A percentile compares a stretch with the other conserved stretches of the same genome.
These are phyloP conservation scores for Amblyjoppa proteus DNA, from an alignment of 2,888 invertebrate genomes.

Conservation along the genomic window DNA sequence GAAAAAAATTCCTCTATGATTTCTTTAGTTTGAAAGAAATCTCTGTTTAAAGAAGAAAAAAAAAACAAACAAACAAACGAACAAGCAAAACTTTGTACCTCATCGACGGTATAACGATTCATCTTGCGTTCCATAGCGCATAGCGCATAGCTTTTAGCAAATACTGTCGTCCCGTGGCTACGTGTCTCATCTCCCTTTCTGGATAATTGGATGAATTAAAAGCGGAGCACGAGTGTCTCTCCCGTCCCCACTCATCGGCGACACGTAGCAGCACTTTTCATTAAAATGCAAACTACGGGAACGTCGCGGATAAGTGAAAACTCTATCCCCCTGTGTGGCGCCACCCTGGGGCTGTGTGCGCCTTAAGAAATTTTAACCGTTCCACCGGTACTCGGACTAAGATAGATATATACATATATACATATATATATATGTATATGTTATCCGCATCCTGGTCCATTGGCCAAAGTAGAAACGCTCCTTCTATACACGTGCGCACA, in stretches of 20 bases:
- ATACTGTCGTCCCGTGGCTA: constrained; percentile 27
- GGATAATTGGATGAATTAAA: constrained; percentile 60
- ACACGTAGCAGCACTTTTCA: constrained; percentile 62
- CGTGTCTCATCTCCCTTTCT: constrained; percentile 49
- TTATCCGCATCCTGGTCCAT: background rate
- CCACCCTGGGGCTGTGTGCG: constrained; percentile 7
- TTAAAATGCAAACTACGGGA: constrained; percentile 66
- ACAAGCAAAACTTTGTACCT: background rate
- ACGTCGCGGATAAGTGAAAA: constrained; percentile 62
- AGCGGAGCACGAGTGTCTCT: constrained; percentile 31
- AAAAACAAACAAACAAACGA: background rate
- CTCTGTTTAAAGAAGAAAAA: background rate
- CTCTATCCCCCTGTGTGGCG: constrained; percentile 38
- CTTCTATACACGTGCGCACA: background rate
- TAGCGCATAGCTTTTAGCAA: background rate
- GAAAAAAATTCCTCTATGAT: background rate
- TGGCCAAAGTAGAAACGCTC: constrained; percentile 17
- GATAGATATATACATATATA: background rate
- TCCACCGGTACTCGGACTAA: constrained; percentile 17
- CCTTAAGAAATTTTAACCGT: constrained; percentile 57
- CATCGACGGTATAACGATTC: constrained; percentile 11
- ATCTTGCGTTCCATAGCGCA: background rate
- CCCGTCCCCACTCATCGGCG: constrained; percentile 7
- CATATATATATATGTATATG: background rate
- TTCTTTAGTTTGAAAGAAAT: background rate